Base-by-base conservation (phyloP, 1,140 invertebrate genomes). In the Saccostrea cuccullata region DNA sequence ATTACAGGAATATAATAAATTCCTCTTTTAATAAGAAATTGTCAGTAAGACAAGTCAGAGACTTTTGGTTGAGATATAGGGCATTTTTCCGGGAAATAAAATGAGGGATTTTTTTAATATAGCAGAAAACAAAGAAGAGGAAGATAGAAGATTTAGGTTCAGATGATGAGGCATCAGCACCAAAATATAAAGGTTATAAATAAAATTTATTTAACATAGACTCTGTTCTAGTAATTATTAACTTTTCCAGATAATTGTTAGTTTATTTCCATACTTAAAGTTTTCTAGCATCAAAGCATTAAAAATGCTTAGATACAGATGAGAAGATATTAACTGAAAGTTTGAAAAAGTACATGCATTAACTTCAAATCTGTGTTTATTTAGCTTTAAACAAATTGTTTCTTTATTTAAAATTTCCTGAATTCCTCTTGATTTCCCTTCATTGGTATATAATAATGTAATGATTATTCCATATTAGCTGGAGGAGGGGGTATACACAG, bases 401-500 rank as follows among this genome's bases (percentile, higher is more conserved):
- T 20, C n/a, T 64, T 17, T 20, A 64, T 20, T n/a, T 17, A 17
- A 64, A 17, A 64, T 64, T 64, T 20, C 15, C 5, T 64, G 58
- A 64, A 17, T 64, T 20, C 17, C 17, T 64, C 30, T 36, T 1
- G 30, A 36, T 36, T 36, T 36, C 30, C 30, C 30, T 36, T 6
- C 17, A 64, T 64, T 64, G 17, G n/a, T 64, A 8, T 64, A 17
- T 20, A n/a, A 6, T 64, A n/a, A 20, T 15, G 13, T 64, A 20
- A 60, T 13, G 58, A 20, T n/a, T 5, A 2, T 64, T 64, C n/a
- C 5, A 20, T 89, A 85, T 94, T 89, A 96, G 96, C 97, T 89
- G 97, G 97, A 30, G 98, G 98, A 26, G 96, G 96, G 90, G 98
- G 98, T 88, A 98, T 98, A 92, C 97, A 98, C 95, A 96, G 98